Evolutionary conservation across 37 sponge, comb jelly and placozoan species (phyloP), one percentile per base, ranked within the genome.

Genomic region (Diacarnus erythraeanus): DNA sequence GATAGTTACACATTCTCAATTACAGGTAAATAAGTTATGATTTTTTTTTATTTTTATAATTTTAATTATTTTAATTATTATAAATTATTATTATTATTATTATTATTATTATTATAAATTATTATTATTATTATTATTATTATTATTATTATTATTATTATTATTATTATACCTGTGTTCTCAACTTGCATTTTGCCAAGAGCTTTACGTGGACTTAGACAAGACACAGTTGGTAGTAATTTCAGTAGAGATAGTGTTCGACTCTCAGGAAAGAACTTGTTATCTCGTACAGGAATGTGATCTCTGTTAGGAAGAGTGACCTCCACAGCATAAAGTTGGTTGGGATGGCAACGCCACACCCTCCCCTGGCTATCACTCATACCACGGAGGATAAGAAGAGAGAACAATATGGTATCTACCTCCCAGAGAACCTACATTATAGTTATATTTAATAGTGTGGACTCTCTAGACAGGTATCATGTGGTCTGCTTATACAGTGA

Each of bases 401-500:
- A 59, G 66, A 91, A 91, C 15, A 91, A 71, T 38, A 87, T 42
- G 15, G 84, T 76, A 23, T 83, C 92, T 2, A 91, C 82, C 26
- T 87, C 75, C 31, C 64, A 38, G 56, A 86, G 29, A 20, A 86
- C 72, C 88, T 87, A 42, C 2, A 71, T 23, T 22, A 40, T 22
- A 42, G 41, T 30, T 8, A 71, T 18, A 22, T 4, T 12, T 40
- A 37, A 68, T 2, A 40, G n/a, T n/a, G n/a, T n/a, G n/a, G n/a
- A n/a, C n/a, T n/a, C n/a, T n/a, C n/a, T n/a, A n/a, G n/a, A n/a
- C n/a, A n/a, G n/a, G n/a, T n/a, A n/a, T n/a, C n/a, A n/a, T n/a
- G n/a, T n/a, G n/a, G n/a, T n/a, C n/a, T n/a, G n/a, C n/a, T n/a
- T n/a, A n/a, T n/a, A n/a, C n/a, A n/a, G n/a, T n/a, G n/a, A n/a